Conservation (phyloP, 2,888 invertebrate species). For the Chymomyza procnemis region DNA sequence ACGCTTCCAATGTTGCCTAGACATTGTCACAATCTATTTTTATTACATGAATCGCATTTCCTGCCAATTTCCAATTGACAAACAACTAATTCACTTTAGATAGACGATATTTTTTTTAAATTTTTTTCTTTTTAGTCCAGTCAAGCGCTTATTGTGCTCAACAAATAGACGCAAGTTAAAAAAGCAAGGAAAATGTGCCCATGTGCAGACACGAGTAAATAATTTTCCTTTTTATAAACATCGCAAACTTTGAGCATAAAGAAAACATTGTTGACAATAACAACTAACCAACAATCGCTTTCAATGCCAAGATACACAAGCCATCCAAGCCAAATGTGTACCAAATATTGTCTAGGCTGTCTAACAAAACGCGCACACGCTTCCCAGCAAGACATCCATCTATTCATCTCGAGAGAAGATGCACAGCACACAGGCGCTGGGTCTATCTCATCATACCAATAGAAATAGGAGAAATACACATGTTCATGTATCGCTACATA, state of each 20-base stretch:
- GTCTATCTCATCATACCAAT: background rate
- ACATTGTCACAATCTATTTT: background rate
- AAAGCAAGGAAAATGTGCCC: too few relatives aligned
- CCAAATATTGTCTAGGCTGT: background rate
- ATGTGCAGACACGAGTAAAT: background rate
- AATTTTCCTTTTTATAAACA: background rate
- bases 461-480: constrained; percentile 35
- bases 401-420: background rate
- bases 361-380: background rate
- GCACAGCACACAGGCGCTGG: background rate
- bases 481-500: constrained; percentile 39
- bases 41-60: background rate
- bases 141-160: background rate
- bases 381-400: background rate
- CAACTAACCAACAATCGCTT: constrained; percentile 25
- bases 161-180: background rate
- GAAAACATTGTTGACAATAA: background rate
- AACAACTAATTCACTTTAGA: background rate
- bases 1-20: background rate
- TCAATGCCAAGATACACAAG: constrained; percentile 56
- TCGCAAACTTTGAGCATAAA: background rate
- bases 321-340: too few relatives aligned
- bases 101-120: background rate
- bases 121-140: background rate
- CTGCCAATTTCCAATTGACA: background rate